Percentiles rank a stretch among this genome's conserved stretches.
These are phyloP conservation scores for Albula glossodonta DNA, from an alignment of 2,113 vertebrate species.

Conservation along the genomic window DNA sequence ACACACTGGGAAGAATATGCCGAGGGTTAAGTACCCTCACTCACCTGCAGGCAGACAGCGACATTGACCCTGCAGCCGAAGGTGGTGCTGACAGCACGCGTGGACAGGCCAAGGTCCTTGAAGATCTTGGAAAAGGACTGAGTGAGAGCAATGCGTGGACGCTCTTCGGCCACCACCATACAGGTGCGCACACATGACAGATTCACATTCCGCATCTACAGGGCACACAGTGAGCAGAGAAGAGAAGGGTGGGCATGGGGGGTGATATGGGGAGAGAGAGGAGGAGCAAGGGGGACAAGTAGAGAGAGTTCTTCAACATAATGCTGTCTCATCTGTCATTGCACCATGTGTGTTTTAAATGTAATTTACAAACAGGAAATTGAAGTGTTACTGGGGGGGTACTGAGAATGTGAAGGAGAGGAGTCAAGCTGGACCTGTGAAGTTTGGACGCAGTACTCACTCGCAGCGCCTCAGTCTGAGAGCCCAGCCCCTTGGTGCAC, in stretches of 20 bases:
- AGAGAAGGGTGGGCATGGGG: no score
- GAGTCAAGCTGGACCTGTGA: no score
- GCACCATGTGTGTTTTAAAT: no score
- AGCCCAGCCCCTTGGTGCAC: conserved; percentile 91
- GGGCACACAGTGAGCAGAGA: conserved; percentile 17
- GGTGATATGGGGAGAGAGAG: neutral
- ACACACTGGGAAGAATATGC: neutral
- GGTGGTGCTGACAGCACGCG: conserved; percentile 92
- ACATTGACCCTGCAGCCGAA: conserved; percentile 96
- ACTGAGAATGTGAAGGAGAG: neutral
- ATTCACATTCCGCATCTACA: conserved; percentile 86
- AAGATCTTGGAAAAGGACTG: conserved; percentile 97
- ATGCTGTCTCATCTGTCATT: no score
- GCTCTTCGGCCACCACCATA: conserved; percentile 97
- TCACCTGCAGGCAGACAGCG: conserved; percentile 93
- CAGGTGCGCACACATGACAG: conserved; percentile 92
- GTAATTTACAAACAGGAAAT: no score
- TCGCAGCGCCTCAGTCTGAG: conserved; percentile 83
- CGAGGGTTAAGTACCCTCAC: conserved; percentile 26
- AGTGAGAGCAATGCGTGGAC: conserved; percentile 83
- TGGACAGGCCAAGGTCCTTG: conserved; percentile 90
- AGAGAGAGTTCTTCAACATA: no score
- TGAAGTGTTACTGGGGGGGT: neutral
- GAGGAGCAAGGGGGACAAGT: no score
- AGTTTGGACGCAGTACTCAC: conserved; percentile 64